Evolutionary conservation across 1,140 invertebrate genomes (phyloP), one percentile per base, ranked within the genome.

Genomic region (Drosophila saltans): DNA sequence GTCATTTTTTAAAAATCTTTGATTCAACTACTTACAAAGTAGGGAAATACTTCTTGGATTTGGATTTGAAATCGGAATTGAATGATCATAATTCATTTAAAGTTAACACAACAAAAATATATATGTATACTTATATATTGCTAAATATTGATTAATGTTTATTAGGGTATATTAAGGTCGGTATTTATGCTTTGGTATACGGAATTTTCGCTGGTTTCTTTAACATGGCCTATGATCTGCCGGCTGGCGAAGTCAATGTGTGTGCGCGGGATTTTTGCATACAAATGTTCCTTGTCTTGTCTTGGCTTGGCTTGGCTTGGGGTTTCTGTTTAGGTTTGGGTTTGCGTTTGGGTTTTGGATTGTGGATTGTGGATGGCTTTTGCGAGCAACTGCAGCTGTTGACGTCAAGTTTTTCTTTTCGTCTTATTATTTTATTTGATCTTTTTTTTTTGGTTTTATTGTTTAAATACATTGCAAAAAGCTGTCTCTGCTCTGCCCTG

Each of bases 301-400:
- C 16, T 36, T 33, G 28, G 28, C 21, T 28, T 33, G 28, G 28
- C 21, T 28, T 2, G 11, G 61, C 10, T 62, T 45, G 40, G 16
- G 60, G 33, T 61, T 36, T 36, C 41, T 40, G 61, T 28, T 69
- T 6, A 16, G 33, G 11, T 39, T 65, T 24, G 3, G 62, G 11
- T 39, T 65, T 24, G 7, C 56, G 58, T 43, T 52, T n/a, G 8
- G 41, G 52, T 40, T 63, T 60, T 60, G 68, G 30, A 36, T 69
- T 65, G 65, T 60, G 68, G 30, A 36, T 69, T 65, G 65, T 33
- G 66, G 66, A 64, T 61, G 41, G 40, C 33, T 24, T 52, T 43
- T 39, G 55, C 39, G 21, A 52, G 40, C 65, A 33, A 30, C 59
- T 82, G 80, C 80, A 81, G 80, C 72, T 83, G 76, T 69, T 66